phyloP scores from a whole-genome alignment of 37 sponge, comb jelly and placozoan species.

The Dysidea cf. avara region DNA sequence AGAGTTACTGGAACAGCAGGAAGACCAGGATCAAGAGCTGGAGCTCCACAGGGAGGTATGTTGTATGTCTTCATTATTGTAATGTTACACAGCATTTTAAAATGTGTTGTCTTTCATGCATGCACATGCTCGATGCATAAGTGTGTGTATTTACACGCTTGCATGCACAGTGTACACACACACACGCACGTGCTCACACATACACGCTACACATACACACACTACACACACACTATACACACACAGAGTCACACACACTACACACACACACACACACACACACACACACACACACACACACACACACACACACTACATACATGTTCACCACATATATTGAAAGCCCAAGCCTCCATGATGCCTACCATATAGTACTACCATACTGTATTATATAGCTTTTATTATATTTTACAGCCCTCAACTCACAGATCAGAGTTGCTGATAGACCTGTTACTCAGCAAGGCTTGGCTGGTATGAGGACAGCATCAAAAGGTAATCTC shows the following conservation, averaged over 20 bases:
- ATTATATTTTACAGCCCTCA: slow-evolving; percentile 24
- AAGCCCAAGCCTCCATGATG: no score
- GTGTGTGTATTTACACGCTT: no score
- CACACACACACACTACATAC: slow-evolving; percentile 7
- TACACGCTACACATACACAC: no score
- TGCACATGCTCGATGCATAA: neutral
- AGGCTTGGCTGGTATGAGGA: slow-evolving; percentile 89
- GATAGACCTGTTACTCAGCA: slow-evolving; percentile 89
- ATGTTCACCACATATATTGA: neutral
- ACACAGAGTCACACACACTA: slow-evolving; percentile 1
- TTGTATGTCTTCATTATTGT: neutral
- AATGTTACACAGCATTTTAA: no score
- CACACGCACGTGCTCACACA: no score
- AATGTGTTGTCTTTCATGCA: neutral
- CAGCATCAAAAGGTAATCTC: slow-evolving; percentile 48
- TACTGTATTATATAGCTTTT: no score
- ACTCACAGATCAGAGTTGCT: slow-evolving; percentile 65
- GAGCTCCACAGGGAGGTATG: neutral
- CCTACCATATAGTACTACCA: no score
- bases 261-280: slow-evolving; percentile 27
- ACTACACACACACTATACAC: no score
- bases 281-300: slow-evolving; percentile 39
- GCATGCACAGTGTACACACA: no score
- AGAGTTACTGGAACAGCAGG: no score
- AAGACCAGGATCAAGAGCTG: neutral